A percentile compares a stretch with the other conserved stretches of the same genome.
Conservation (phyloP, 2,797 vertebrate genomes). For the Sebastes trivittatus region DNA sequence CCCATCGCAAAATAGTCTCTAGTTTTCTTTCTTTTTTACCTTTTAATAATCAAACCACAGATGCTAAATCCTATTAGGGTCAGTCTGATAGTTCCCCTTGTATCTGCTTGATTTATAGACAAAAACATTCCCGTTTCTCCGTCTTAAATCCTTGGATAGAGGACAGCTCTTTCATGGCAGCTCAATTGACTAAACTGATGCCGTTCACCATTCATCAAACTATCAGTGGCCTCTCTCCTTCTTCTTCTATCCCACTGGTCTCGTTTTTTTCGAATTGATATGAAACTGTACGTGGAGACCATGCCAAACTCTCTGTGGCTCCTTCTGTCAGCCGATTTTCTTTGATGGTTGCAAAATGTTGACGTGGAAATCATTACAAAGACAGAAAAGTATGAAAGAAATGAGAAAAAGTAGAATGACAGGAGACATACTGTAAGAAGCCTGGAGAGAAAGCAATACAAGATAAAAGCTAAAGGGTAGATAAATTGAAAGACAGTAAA, state of each 20-base stretch:
- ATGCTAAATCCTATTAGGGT: not conserved
- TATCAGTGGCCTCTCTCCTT: not conserved
- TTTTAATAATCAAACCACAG: not conserved
- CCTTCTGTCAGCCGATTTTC: slow-evolving; percentile 1
- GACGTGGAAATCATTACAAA: slow-evolving; percentile 26
- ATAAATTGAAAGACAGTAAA: slow-evolving; percentile 1
- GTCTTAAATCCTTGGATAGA: not conserved
- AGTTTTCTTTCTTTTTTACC: not conserved
- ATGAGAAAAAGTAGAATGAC: not conserved
- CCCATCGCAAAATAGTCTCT: too few species aligned
- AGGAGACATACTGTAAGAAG: not conserved
- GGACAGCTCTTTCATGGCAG: not conserved
- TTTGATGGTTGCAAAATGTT: slow-evolving; percentile 7
- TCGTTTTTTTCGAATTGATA: not conserved
- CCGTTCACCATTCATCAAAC: not conserved
- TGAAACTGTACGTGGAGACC: not conserved
- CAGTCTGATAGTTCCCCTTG: not conserved
- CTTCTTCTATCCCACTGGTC: not conserved
- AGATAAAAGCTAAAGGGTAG: not conserved
- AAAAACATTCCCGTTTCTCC: not conserved
- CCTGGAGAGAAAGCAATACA: not conserved
- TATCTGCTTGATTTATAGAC: not conserved
- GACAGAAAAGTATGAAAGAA: slow-evolving; percentile 5
- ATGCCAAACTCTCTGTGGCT: not conserved
- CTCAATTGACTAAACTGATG: not conserved